phyloP scores from a whole-genome alignment of 2,888 invertebrate genomes.

The Patella pellucida region DNA sequence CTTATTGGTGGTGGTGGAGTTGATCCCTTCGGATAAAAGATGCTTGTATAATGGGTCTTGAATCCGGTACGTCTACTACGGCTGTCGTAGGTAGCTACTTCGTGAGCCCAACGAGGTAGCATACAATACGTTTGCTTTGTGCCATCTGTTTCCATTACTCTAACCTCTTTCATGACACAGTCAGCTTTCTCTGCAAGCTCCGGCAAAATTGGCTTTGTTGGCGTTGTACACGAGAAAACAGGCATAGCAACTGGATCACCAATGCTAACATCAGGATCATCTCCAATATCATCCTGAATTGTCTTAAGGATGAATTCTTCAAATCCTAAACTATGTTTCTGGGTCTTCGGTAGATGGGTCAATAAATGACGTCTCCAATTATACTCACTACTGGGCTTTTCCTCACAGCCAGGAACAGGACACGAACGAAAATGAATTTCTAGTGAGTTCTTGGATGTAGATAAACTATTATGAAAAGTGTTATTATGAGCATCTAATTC shows the following conservation, averaged over 20 bases:
- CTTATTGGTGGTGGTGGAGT: no score
- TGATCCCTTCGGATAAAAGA: no score
- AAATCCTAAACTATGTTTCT: not conserved
- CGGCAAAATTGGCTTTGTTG: not conserved
- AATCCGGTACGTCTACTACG: no score
- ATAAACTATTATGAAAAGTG: no score
- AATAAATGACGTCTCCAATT: not conserved
- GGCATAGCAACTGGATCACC: no score
- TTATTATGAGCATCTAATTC: no score
- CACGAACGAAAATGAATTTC: no score
- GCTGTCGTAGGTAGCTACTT: not conserved
- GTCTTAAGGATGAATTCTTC: not conserved
- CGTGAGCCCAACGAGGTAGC: not conserved
- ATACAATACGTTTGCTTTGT: not conserved
- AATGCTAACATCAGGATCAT: not conserved
- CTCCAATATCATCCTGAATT: not conserved
- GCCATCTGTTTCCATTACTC: not conserved
- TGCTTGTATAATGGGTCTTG: no score
- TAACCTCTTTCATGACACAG: not conserved
- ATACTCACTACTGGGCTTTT: not conserved
- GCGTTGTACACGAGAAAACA: not conserved
- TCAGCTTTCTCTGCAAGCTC: not conserved
- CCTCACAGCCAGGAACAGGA: no score
- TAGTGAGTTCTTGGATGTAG: no score
- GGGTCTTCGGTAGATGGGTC: not conserved